These are phyloP conservation scores for Pyralis farinalis DNA, from an alignment of 2,888 invertebrate genomes.

Conservation along the genomic window DNA sequence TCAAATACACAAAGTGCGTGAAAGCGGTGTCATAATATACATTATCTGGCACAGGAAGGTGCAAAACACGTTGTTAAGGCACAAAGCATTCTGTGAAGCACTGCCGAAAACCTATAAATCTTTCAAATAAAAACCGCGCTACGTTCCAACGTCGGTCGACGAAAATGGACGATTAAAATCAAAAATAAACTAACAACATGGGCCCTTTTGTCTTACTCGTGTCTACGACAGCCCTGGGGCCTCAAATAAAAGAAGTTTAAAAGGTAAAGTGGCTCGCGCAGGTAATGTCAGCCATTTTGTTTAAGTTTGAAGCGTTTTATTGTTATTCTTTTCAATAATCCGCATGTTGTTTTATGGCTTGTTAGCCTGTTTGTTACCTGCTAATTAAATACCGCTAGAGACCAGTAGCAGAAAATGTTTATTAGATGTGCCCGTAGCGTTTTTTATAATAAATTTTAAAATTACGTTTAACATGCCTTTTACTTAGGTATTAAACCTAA, in stretches of 20 bases:
- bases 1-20: too few species aligned
- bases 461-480: too few species aligned
- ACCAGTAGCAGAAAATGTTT: slow-evolving; percentile 55
- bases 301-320: slow-evolving; percentile 41
- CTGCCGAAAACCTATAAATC: slow-evolving; percentile 41
- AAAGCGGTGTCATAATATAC: not conserved
- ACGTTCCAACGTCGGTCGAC: slow-evolving; percentile 43
- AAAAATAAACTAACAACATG: slow-evolving; percentile 65
- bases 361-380: slow-evolving; percentile 66
- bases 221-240: slow-evolving; percentile 61
- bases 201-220: slow-evolving; percentile 72
- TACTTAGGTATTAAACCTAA: too few species aligned
- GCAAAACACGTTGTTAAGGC: slow-evolving; percentile 29
- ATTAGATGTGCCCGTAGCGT: slow-evolving; percentile 19
- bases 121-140: slow-evolving; percentile 45
- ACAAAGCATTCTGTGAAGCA: slow-evolving; percentile 25
- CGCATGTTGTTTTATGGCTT: slow-evolving; percentile 73
- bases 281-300: slow-evolving; percentile 68
- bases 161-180: slow-evolving; percentile 65
- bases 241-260: slow-evolving; percentile 36
- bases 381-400: slow-evolving; percentile 59
- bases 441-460: too few species aligned
- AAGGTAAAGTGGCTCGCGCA: slow-evolving; percentile 57
- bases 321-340: slow-evolving; percentile 70
- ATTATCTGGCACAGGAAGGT: slow-evolving; percentile 28